phyloP scores from a whole-genome alignment of 1,140 invertebrate genomes.

The Mya arenaria region DNA sequence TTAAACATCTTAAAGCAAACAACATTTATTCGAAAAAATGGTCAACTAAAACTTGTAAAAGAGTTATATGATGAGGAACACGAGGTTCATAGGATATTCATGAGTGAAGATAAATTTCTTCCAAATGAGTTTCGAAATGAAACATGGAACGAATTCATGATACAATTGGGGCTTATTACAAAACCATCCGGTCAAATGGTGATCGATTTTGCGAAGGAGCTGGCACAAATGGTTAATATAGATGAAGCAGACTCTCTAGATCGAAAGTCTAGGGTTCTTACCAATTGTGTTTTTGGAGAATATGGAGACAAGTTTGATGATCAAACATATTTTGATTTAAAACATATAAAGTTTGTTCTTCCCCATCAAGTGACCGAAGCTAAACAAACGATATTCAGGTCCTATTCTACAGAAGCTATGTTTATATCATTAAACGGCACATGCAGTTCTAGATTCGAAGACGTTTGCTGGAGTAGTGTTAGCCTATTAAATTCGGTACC shows the following conservation, averaged over 20 bases:
- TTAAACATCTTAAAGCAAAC: not conserved
- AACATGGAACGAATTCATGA: constrained; percentile 2
- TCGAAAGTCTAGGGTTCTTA: not conserved
- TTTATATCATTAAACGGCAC: constrained; percentile 2
- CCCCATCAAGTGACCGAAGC: not conserved
- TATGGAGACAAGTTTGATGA: not conserved
- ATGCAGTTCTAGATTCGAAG: not conserved
- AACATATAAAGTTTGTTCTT: constrained; percentile 15
- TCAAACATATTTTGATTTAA: not conserved
- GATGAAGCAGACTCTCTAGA: not conserved
- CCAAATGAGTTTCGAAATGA: constrained; percentile 2
- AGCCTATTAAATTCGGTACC: not conserved
- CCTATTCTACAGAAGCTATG: not conserved
- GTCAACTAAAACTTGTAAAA: not conserved
- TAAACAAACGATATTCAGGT: not conserved
- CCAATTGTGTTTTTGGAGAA: not conserved
- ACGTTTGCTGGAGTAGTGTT: not conserved
- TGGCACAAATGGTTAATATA: not conserved
- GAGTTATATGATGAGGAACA: not conserved
- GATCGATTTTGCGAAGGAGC: constrained; percentile 20
- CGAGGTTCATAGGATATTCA: not conserved
- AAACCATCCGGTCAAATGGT: constrained; percentile 5
- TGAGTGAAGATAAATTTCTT: not conserved
- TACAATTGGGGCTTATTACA: constrained; percentile 7
- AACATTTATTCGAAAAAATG: not conserved